A percentile compares a stretch with the other conserved stretches of the same genome.
Conservation (phyloP, 1,140 invertebrate genomes). For the Eurosta solidaginis region DNA sequence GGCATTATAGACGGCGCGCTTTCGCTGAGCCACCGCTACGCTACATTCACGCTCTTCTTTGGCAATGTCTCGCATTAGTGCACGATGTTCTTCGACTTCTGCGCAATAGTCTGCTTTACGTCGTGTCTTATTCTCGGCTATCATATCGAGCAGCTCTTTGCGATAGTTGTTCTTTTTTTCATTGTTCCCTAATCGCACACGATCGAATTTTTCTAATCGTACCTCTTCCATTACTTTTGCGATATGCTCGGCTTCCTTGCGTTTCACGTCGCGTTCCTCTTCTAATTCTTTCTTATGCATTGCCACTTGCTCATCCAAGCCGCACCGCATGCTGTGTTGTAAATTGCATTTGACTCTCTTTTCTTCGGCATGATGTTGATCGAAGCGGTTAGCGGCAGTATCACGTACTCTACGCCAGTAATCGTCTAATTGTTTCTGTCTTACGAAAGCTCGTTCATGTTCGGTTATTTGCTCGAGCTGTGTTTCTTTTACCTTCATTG, state of each 20-base stretch:
- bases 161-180: conserved; percentile 37
- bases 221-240: conserved; percentile 45
- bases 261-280: conserved; percentile 35
- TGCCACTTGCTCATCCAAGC: conserved; percentile 40
- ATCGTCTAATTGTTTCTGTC: conserved; percentile 42
- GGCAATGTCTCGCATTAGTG: conserved; percentile 42
- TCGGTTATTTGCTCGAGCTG: conserved; percentile 52
- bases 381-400: neutral
- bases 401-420: conserved; percentile 45
- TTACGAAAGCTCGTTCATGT: conserved; percentile 39
- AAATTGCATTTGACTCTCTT: conserved; percentile 35
- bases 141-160: conserved; percentile 44
- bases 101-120: conserved; percentile 36
- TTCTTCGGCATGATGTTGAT: conserved; percentile 35
- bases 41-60: conserved; percentile 42
- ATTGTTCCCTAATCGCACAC: neutral
- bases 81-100: conserved; percentile 41
- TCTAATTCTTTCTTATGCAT: conserved; percentile 41
- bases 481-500: conserved; percentile 40
- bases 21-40: conserved; percentile 32
- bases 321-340: conserved; percentile 38
- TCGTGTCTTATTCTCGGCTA: conserved; percentile 37
- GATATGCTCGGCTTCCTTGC: conserved; percentile 37
- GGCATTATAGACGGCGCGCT: conserved; percentile 40
- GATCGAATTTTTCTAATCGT: conserved; percentile 48